Conservation (phyloP, 2,113 vertebrate species). For the Jaculus jaculus region DNA sequence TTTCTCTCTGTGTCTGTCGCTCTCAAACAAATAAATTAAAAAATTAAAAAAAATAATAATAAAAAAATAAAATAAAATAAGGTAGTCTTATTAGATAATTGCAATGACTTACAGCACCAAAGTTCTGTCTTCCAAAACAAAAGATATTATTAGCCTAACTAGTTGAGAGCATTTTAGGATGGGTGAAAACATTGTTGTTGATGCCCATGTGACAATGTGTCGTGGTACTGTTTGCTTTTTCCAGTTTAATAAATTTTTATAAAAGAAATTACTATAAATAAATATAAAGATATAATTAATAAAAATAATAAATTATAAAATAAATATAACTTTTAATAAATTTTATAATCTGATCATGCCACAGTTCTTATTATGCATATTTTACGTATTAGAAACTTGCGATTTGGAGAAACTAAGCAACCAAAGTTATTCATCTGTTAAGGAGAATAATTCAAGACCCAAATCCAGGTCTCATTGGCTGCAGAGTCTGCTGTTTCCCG, state of each 20-base stretch:
- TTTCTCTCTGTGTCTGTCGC: too few species aligned
- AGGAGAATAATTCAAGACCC: not conserved
- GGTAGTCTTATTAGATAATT: not conserved
- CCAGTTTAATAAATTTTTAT: not conserved
- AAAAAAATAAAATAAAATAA: too few species aligned
- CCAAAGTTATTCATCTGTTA: not conserved
- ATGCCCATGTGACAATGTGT: not conserved
- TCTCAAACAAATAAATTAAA: too few species aligned
- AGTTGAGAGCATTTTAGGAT: slow-evolving; percentile 46
- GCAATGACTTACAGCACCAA: not conserved
- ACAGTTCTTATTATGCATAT: not conserved
- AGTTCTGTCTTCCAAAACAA: slow-evolving; percentile 52
- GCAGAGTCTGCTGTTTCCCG: not conserved
- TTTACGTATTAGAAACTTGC: slow-evolving; percentile 1
- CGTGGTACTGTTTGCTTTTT: not conserved
- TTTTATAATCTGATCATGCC: slow-evolving; percentile 8
- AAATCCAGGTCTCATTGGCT: not conserved
- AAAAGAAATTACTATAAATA: too few species aligned
- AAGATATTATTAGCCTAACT: slow-evolving; percentile 57
- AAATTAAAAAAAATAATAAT: too few species aligned
- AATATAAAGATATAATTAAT: too few species aligned
- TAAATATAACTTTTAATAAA: too few species aligned
- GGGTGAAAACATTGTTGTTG: not conserved
- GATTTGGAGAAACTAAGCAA: not conserved
- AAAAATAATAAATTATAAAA: too few species aligned